Evolutionary conservation across 2,888 invertebrate genomes (phyloP), one percentile per base, ranked within the genome.

Genomic region (Erebia epiphron): DNA sequence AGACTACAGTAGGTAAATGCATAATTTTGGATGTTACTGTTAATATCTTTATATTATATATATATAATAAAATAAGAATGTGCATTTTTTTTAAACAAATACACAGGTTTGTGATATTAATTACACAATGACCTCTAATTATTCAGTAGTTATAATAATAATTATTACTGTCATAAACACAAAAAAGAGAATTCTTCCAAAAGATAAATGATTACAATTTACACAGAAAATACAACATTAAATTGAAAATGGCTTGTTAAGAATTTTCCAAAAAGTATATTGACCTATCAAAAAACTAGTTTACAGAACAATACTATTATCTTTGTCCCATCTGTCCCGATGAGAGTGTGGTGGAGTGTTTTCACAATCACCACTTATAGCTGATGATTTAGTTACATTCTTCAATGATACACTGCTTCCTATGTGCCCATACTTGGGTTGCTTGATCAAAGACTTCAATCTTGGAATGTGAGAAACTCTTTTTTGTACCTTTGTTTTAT

Each of bases 331-430:
- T 77, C 83, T 82, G 70, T 93, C 93, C 35, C 93, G 87, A 68
- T 93, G 90, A 62, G 92, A 89, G 71, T 92, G 88, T 5, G 94
- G 94, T 57, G 93, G 93, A 41, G 93, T 93, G 72, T 94, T 94
- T 77, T 94, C 93, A 83, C 91, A 92, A 75, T 92, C 92, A 14
- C 91, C 91, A 76, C 83, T 82, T 49, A 90, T 79, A 4, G 76
- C 82, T 68, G 84, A 78, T 69, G 81, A 77, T 79, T 89, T 90
- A 35, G 87, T 82, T 46, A 89, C 82, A 76, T 82, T 89, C 75
- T 89, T 91, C 73, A 93, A 79, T 56, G 92, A 92, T 64, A 90
- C 77, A 74, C 83, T 90, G 70, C 89, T 91, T 35, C 82, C 85
- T 43, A 80, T 78, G 52, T 82, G 79, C n/a, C 81, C 70, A 56